phyloP scores from a whole-genome alignment of 2,113 vertebrate species.

The Melanostigma gelatinosum region DNA sequence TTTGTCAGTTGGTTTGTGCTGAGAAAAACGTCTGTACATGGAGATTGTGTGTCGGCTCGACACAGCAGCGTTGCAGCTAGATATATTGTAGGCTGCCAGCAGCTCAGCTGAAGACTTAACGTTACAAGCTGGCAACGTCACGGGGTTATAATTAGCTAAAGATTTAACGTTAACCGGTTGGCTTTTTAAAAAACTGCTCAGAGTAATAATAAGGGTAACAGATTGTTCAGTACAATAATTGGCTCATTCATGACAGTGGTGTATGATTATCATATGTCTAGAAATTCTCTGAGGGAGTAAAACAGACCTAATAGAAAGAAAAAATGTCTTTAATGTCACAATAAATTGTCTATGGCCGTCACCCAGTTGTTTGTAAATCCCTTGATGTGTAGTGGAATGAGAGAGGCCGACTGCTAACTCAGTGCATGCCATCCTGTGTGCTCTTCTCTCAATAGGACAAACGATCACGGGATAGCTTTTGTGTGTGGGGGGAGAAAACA shows the following conservation, averaged over 20 bases:
- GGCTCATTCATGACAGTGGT: conserved; percentile 40
- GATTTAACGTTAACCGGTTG: conserved; percentile 63
- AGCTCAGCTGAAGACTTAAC: conserved; percentile 70
- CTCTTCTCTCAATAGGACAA: conserved; percentile 79
- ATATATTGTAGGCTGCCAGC: conserved; percentile 67
- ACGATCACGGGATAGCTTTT: conserved; percentile 82
- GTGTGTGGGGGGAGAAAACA: conserved; percentile 86
- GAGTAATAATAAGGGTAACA: conserved; percentile 32
- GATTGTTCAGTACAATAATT: conserved; percentile 35
- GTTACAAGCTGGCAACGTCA: conserved; percentile 78
- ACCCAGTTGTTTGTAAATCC: conserved; percentile 48
- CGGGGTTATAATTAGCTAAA: conserved; percentile 82
- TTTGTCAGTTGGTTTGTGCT: conserved; percentile 42
- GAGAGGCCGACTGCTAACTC: conserved; percentile 62
- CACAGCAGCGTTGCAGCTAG: conserved; percentile 53
- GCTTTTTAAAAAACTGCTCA: conserved; percentile 31
- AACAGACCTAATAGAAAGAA: neutral
- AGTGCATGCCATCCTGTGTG: conserved; percentile 69
- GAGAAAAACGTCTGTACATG: conserved; percentile 49
- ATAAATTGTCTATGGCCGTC: conserved; percentile 22
- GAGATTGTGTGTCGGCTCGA: conserved; percentile 41
- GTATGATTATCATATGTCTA: conserved; percentile 42
- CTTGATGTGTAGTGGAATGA: conserved; percentile 47
- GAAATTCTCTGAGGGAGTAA: conserved; percentile 23
- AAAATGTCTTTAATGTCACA: conserved; percentile 21